A percentile compares a stretch with the other conserved stretches of the same genome.
These are phyloP conservation scores for Scophthalmus maximus DNA, from an alignment of 2,113 vertebrate genomes.

Conservation along the genomic window DNA sequence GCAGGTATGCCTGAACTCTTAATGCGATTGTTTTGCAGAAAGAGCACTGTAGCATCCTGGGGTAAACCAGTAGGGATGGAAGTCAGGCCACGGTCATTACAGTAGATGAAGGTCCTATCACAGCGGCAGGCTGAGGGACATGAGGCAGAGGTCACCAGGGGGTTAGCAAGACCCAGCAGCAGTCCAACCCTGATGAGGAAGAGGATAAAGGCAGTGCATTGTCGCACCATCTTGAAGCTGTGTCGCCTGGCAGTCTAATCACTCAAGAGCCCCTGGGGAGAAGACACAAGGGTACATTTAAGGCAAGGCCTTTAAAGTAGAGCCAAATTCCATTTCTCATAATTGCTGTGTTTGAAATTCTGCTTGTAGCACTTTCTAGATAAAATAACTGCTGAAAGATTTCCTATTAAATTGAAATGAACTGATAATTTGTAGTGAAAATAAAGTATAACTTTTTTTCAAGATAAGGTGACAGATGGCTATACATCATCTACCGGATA, in stretches of 20 bases:
- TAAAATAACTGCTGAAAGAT: constrained; percentile 62
- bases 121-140: constrained; percentile 96
- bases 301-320: constrained; percentile 68
- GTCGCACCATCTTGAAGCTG: constrained; percentile 92
- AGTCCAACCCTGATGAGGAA: constrained; percentile 93
- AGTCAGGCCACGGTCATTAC: constrained; percentile 97
- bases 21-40: constrained; percentile 99
- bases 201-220: constrained; percentile 92
- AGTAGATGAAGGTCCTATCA: constrained; percentile 98
- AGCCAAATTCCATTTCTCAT: constrained; percentile 68
- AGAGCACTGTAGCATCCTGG: constrained; percentile 95
- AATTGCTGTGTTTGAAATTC: constrained; percentile 68
- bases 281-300: constrained; percentile 76
- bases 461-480: constrained; percentile 3
- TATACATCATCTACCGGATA: not conserved
- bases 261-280: constrained; percentile 85
- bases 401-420: constrained; percentile 58
- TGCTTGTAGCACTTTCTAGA: constrained; percentile 65
- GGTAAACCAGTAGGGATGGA: constrained; percentile 96
- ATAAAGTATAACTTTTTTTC: constrained; percentile 2
- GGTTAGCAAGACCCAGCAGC: constrained; percentile 91
- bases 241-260: constrained; percentile 79
- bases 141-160: constrained; percentile 87
- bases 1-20: constrained; percentile 97
- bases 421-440: constrained; percentile 51